Percentiles rank a stretch among this genome's conserved stretches.
Evolutionary conservation across 2,888 invertebrate species (phyloP).

Genomic region (Drosophila picticornis): DNA sequence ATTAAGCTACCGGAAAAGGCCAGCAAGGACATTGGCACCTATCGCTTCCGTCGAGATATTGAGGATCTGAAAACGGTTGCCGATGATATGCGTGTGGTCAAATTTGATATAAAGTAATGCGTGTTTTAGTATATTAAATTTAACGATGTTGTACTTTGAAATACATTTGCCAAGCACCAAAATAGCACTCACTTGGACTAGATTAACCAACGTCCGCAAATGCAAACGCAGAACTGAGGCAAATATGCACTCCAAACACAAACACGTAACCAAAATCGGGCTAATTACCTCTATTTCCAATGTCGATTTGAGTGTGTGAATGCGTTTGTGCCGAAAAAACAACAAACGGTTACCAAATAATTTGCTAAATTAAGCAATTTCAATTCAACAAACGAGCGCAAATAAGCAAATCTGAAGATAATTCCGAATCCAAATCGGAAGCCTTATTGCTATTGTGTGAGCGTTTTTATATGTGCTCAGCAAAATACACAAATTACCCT

Average conservation of each 20-base stretch:
- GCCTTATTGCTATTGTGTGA: constrained; percentile 28
- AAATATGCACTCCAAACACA: constrained; percentile 52
- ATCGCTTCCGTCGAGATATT: constrained; percentile 66
- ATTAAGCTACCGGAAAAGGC: constrained; percentile 54
- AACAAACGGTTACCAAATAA: constrained; percentile 67
- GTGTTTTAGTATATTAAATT: neutral
- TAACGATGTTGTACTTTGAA: neutral
- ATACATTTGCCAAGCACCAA: neutral
- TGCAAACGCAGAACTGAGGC: neutral
- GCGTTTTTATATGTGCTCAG: constrained; percentile 29
- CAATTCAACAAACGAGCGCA: constrained; percentile 66
- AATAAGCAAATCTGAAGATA: constrained; percentile 33
- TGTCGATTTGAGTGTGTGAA: constrained; percentile 18
- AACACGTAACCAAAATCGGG: constrained; percentile 29
- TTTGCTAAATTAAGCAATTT: constrained; percentile 81
- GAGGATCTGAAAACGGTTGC: constrained; percentile 52
- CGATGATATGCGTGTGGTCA: constrained; percentile 65
- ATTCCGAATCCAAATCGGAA: constrained; percentile 18
- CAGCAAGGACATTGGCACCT: constrained; percentile 59
- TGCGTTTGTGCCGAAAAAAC: constrained; percentile 30
- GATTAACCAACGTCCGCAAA: neutral
- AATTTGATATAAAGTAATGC: constrained; percentile 51
- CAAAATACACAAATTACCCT: constrained; percentile 34
- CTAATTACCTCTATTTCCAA: constrained; percentile 57
- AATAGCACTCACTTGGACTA: neutral